phyloP scores from a whole-genome alignment of 2,797 vertebrate species.

The Parambassis ranga region DNA sequence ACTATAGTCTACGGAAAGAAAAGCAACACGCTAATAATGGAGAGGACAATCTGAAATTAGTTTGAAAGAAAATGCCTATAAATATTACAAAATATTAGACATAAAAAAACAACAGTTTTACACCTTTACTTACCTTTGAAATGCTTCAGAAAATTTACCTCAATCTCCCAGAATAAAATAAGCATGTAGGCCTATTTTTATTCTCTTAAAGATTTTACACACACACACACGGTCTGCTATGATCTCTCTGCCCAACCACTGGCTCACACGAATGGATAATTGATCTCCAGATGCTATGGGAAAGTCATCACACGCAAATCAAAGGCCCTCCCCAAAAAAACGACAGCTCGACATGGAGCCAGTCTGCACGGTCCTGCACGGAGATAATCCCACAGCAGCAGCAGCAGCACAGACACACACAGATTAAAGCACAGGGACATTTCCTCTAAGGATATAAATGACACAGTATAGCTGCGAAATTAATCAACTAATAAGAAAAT shows the following conservation, averaged over 20 bases:
- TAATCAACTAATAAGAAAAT: neutral
- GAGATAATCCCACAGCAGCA: slow-evolving; percentile 59
- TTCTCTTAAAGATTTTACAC: slow-evolving; percentile 11
- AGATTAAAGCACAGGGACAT: neutral
- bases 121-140: slow-evolving; percentile 32
- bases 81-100: neutral
- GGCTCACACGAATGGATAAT: slow-evolving; percentile 61
- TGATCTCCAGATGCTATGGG: slow-evolving; percentile 74
- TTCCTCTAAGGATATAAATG: neutral
- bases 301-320: slow-evolving; percentile 71
- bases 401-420: neutral
- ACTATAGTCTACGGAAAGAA: neutral
- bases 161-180: slow-evolving; percentile 38
- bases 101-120: neutral
- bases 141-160: slow-evolving; percentile 41
- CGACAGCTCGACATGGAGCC: slow-evolving; percentile 65
- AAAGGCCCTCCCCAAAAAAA: slow-evolving; percentile 66
- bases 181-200: slow-evolving; percentile 15
- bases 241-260: slow-evolving; percentile 39
- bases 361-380: slow-evolving; percentile 10
- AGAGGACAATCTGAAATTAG: too few relatives aligned
- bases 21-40: neutral
- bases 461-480: neutral
- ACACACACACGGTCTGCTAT: slow-evolving; percentile 19
- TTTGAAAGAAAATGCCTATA: neutral